These are phyloP conservation scores for Brachionichthys hirsutus DNA, from an alignment of 2,113 vertebrate genomes.

Conservation along the genomic window DNA sequence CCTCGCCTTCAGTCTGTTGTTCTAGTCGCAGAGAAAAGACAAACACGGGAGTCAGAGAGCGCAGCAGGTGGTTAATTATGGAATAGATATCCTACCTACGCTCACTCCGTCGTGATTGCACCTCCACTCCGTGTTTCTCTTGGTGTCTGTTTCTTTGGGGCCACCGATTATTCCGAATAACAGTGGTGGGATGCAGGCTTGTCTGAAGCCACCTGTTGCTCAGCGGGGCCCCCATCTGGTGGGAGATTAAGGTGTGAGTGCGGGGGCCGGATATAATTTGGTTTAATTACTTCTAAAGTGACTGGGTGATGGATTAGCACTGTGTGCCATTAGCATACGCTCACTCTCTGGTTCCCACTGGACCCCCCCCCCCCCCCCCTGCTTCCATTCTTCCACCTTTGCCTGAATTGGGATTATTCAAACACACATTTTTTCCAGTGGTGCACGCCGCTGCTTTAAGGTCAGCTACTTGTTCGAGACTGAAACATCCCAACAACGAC, in stretches of 20 bases:
- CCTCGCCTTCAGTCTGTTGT: conserved; percentile 16
- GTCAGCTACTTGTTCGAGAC: not conserved
- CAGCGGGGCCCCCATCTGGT: conserved; percentile 66
- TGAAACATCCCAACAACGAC: not conserved
- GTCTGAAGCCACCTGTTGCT: conserved; percentile 76
- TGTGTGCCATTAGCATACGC: conserved; percentile 55
- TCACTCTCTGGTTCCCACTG: conserved; percentile 33
- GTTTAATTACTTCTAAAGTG: conserved; percentile 68
- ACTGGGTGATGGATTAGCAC: conserved; percentile 65
- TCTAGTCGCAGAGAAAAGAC: conserved; percentile 31
- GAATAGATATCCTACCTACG: conserved; percentile 40
- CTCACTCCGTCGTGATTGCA: conserved; percentile 50
- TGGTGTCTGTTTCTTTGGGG: conserved; percentile 19
- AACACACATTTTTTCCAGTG: conserved; percentile 7
- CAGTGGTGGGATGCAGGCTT: conserved; percentile 59
- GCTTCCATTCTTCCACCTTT: conserved; percentile 15
- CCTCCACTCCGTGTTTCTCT: conserved; percentile 42
- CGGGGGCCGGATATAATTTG: conserved; percentile 55
- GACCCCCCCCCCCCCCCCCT: conserved; percentile 29
- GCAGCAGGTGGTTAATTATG: conserved; percentile 55
- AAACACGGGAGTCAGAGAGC: conserved; percentile 53
- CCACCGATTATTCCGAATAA: conserved; percentile 58
- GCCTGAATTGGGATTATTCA: conserved; percentile 21
- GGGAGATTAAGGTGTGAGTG: conserved; percentile 57
- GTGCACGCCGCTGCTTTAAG: not conserved